A percentile compares a stretch with the other conserved stretches of the same genome.
phyloP scores from a whole-genome alignment of 2,888 invertebrate genomes.

The Dynastes grantii region DNA sequence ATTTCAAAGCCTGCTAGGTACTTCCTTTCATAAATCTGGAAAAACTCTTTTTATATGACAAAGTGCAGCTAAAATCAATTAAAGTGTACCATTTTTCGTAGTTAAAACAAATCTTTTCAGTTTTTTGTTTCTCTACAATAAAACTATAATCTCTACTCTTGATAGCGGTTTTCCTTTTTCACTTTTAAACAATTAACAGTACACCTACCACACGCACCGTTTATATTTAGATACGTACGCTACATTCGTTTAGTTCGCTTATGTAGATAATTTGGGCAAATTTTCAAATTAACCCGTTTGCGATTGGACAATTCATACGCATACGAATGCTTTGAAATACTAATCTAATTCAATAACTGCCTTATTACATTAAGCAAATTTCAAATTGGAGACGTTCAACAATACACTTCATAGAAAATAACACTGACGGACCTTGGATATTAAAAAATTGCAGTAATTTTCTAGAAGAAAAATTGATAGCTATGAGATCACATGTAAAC shows the following conservation, averaged over 20 bases:
- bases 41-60: too few relatives aligned
- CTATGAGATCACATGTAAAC: too few relatives aligned
- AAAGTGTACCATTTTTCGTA: too few relatives aligned
- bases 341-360: slow-evolving; percentile 18
- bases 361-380: not conserved
- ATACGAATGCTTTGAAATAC: not conserved
- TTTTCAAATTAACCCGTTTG: slow-evolving; percentile 32
- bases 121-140: too few relatives aligned
- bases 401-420: not conserved
- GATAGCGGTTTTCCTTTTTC: not conserved
- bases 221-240: not conserved
- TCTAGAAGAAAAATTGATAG: too few relatives aligned
- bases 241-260: not conserved
- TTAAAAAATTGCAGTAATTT: too few relatives aligned
- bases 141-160: too few relatives aligned
- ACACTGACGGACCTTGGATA: not conserved
- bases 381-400: not conserved
- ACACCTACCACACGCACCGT: not conserved
- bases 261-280: slow-evolving; percentile 8
- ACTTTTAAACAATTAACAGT: slow-evolving; percentile 7
- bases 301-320: slow-evolving; percentile 26
- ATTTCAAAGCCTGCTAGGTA: too few relatives aligned
- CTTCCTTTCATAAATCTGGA: too few relatives aligned
- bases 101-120: not conserved
- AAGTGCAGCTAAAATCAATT: too few relatives aligned